phyloP scores from a whole-genome alignment of 1,140 invertebrate genomes.

The Rhizoglyphus robini region DNA sequence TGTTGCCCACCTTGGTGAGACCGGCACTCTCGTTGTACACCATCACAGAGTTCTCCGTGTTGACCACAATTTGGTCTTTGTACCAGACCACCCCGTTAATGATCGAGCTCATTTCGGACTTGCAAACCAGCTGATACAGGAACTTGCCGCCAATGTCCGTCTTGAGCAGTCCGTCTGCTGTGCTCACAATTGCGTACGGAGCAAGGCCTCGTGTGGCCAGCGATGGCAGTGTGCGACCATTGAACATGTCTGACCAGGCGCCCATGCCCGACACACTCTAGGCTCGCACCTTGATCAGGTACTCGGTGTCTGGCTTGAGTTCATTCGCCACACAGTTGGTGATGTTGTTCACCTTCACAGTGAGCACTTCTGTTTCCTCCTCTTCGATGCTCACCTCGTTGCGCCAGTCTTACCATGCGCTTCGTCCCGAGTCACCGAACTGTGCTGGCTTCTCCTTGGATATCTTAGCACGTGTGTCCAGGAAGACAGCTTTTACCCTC shows the following conservation, averaged over 20 bases:
- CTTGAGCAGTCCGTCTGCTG: conserved; percentile 46
- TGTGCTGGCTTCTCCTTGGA: conserved; percentile 60
- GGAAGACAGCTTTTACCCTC: conserved; percentile 59
- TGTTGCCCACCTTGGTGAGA: conserved; percentile 47
- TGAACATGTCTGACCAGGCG: conserved; percentile 51
- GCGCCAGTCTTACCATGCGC: conserved; percentile 67
- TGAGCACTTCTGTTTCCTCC: conserved; percentile 7
- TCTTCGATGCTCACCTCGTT: conserved; percentile 62
- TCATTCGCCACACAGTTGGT: conserved; percentile 28
- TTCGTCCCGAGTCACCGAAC: conserved; percentile 47
- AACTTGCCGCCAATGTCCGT: conserved; percentile 43
- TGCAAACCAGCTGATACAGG: conserved; percentile 21
- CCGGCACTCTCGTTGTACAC: too few relatives aligned
- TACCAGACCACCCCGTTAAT: too few relatives aligned
- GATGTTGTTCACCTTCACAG: conserved; percentile 19
- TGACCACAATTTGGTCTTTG: too few relatives aligned
- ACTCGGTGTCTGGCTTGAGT: conserved; percentile 55
- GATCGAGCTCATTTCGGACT: too few relatives aligned
- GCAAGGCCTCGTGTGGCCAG: neutral
- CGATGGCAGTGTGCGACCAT: conserved; percentile 39
- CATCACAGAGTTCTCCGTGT: too few relatives aligned
- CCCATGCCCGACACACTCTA: conserved; percentile 55
- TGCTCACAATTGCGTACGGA: conserved; percentile 46
- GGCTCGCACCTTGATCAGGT: conserved; percentile 59
- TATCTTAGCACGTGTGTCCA: conserved; percentile 48